Conservation (phyloP, 2,888 invertebrate species). For the Argyra leucocephala region DNA sequence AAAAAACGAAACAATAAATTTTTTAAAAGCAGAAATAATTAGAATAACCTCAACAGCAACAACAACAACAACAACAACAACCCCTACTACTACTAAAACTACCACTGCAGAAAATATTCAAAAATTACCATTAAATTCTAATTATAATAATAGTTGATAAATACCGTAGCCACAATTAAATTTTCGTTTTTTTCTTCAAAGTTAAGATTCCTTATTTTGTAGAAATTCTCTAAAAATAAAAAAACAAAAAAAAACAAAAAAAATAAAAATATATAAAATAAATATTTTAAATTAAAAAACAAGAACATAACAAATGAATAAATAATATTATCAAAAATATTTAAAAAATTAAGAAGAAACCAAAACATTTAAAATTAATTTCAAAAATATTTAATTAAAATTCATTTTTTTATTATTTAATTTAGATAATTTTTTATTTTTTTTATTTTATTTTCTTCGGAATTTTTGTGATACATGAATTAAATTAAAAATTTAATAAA, state of each 20-base stretch:
- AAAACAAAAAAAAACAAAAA: not conserved
- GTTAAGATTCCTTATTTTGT: no score
- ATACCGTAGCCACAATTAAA: not conserved
- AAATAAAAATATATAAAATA: not conserved
- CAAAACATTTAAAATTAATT: not conserved
- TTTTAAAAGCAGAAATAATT: not conserved
- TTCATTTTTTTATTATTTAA: not conserved
- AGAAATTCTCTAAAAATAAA: no score
- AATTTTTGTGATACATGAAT: not conserved
- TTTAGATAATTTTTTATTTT: not conserved
- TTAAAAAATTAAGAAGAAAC: not conserved
- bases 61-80: not conserved
- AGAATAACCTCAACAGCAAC: not conserved
- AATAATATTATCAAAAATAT: not conserved
- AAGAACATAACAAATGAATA: not conserved
- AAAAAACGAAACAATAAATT: no score
- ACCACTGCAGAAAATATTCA: not conserved
- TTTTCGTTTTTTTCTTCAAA: not conserved
- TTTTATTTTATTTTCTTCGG: not conserved
- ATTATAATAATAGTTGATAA: constrained; percentile 3
- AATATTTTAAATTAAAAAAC: not conserved
- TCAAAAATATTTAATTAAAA: not conserved
- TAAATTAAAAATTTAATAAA: not conserved
- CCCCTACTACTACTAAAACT: not conserved
- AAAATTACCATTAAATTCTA: not conserved